Evolutionary conservation across 2,113 vertebrate genomes (phyloP).

Genomic region (Typhlomys cinereus): DNA sequence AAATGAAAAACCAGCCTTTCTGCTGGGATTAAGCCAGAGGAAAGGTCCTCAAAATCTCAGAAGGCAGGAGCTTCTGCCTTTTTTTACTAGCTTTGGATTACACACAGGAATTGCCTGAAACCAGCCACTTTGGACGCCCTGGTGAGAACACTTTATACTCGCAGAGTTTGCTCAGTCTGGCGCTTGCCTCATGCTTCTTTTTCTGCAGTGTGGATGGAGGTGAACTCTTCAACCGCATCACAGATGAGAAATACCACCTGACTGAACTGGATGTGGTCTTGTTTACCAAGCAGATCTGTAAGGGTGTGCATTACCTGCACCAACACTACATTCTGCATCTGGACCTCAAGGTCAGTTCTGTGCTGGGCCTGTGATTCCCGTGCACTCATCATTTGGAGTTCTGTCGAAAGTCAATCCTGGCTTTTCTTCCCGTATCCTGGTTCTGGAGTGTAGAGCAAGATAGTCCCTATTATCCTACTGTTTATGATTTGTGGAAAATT

Average conservation of each 20-base stretch:
- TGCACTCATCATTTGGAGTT: background rate
- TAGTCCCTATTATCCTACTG: background rate
- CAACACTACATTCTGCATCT: slow-evolving; percentile 94
- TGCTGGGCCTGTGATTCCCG: background rate
- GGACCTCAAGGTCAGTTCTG: slow-evolving; percentile 91
- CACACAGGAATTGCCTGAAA: rapidly evolving
- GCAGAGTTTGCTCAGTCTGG: background rate
- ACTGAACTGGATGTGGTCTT: slow-evolving; percentile 91
- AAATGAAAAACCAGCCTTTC: background rate
- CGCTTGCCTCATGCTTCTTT: background rate
- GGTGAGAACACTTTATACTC: background rate
- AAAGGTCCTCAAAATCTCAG: background rate
- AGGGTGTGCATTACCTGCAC: slow-evolving; percentile 93
- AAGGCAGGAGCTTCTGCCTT: background rate
- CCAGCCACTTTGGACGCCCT: too few relatives aligned
- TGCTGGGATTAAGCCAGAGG: background rate
- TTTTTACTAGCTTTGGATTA: background rate
- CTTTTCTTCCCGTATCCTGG: background rate
- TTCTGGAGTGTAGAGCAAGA: background rate
- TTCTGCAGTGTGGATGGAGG: slow-evolving; percentile 93
- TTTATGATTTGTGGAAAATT: background rate
- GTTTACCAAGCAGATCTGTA: slow-evolving; percentile 95
- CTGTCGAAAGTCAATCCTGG: background rate
- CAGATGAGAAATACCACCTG: slow-evolving; percentile 92
- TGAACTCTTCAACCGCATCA: slow-evolving; percentile 96